Percentiles rank a stretch among this genome's conserved stretches.
Evolutionary conservation across 2,888 invertebrate species (phyloP).

Genomic region (Scaeva pyrastri): DNA sequence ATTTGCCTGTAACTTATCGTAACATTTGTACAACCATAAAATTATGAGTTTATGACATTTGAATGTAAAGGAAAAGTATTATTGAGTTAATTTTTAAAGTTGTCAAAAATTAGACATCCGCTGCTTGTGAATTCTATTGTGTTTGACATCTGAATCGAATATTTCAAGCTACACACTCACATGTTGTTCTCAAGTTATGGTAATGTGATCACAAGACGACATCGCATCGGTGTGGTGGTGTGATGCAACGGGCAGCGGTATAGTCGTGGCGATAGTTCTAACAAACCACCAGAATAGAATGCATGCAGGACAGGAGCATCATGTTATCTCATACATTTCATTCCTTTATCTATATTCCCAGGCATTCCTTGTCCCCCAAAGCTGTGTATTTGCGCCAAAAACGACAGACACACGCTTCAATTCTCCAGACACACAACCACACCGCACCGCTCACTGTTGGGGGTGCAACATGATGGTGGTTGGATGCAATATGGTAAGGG

Average conservation of each 20-base stretch:
- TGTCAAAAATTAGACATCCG: neutral
- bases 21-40: too few relatives aligned
- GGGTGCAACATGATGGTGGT: slow-evolving; percentile 5
- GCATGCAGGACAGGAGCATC: slow-evolving; percentile 20
- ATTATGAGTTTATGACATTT: too few relatives aligned
- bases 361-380: slow-evolving; percentile 19
- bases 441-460: slow-evolving; percentile 54
- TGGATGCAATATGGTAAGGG: slow-evolving; percentile 22
- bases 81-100: too few relatives aligned
- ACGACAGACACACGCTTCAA: slow-evolving; percentile 39
- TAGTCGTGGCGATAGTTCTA: slow-evolving; percentile 51
- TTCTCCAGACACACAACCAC: slow-evolving; percentile 44
- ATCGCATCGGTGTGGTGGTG: neutral
- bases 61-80: too few relatives aligned
- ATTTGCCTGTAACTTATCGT: too few relatives aligned
- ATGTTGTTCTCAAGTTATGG: slow-evolving; percentile 34
- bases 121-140: slow-evolving; percentile 38
- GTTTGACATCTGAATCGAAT: slow-evolving; percentile 1
- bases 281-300: slow-evolving; percentile 43
- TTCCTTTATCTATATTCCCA: slow-evolving; percentile 55
- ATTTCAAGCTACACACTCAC: slow-evolving; percentile 12
- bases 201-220: slow-evolving; percentile 9
- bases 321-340: slow-evolving; percentile 53
- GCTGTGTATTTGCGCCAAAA: slow-evolving; percentile 55
- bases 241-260: slow-evolving; percentile 22